Conservation (phyloP, 1,140 invertebrate species). For the Monochamus saltuarius region DNA sequence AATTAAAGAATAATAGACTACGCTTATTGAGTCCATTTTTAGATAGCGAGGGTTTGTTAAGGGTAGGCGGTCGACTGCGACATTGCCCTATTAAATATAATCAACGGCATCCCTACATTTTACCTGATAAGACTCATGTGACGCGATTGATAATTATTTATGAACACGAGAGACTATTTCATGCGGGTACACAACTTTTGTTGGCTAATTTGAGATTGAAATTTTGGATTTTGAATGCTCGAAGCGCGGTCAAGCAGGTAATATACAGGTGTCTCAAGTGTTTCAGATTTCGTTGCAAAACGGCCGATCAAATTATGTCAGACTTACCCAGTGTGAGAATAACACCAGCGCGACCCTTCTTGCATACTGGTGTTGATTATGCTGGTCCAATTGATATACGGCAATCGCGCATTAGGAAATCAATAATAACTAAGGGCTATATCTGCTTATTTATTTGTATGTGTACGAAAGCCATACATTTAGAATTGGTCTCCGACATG, state of each 20-base stretch:
- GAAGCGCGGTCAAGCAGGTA: too few species aligned
- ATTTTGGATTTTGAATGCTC: background rate
- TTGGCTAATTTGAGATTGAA: background rate
- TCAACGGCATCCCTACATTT: too few species aligned
- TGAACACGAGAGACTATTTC: background rate
- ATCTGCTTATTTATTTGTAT: slow-evolving; percentile 31
- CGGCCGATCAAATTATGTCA: slow-evolving; percentile 35
- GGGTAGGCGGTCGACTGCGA: too few species aligned
- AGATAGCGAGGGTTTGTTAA: too few species aligned
- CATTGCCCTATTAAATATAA: too few species aligned
- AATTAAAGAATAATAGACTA: too few species aligned
- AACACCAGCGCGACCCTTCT: slow-evolving; percentile 41
- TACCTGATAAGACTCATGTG: too few species aligned
- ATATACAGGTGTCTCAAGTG: too few species aligned
- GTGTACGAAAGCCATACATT: slow-evolving; percentile 22
- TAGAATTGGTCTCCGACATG: slow-evolving; percentile 26
- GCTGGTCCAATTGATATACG: slow-evolving; percentile 46
- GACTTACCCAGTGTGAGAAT: slow-evolving; percentile 28
- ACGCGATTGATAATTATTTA: too few species aligned
- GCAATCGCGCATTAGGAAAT: slow-evolving; percentile 23
- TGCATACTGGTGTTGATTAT: slow-evolving; percentile 48
- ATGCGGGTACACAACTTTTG: background rate
- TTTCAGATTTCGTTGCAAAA: background rate
- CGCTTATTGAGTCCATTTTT: too few species aligned
- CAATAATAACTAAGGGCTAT: slow-evolving; percentile 32